A percentile compares a stretch with the other conserved stretches of the same genome.
phyloP scores from a whole-genome alignment of 2,888 invertebrate species.

The Romanomermis culicivorax region DNA sequence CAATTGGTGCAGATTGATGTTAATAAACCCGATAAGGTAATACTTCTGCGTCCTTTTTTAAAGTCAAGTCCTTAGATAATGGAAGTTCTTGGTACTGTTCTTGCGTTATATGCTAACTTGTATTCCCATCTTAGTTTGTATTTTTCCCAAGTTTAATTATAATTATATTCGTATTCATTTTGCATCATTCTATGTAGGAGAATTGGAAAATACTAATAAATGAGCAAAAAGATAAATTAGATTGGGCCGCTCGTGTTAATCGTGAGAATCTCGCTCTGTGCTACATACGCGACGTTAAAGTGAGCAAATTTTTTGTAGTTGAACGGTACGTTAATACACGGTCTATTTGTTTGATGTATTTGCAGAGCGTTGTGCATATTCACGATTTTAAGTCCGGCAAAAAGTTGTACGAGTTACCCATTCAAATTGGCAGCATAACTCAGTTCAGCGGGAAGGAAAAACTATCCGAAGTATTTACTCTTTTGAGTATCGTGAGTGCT shows the following conservation, averaged over 20 bases:
- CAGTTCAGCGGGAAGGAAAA: slow-evolving; percentile 58
- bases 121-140: background rate
- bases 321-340: background rate
- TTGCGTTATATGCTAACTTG: slow-evolving; percentile 8
- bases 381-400: slow-evolving; percentile 51
- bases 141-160: slow-evolving; percentile 39
- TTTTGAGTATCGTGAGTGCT: no score
- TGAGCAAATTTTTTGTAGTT: slow-evolving; percentile 24
- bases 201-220: slow-evolving; percentile 62
- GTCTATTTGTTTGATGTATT: background rate
- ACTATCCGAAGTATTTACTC: slow-evolving; percentile 15
- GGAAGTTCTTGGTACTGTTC: no score
- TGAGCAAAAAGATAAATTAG: slow-evolving; percentile 62
- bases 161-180: no score
- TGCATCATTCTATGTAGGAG: slow-evolving; percentile 34
- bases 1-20: slow-evolving; percentile 53
- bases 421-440: slow-evolving; percentile 65
- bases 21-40: slow-evolving; percentile 28
- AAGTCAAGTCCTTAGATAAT: no score
- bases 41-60: no score
- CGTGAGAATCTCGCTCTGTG: slow-evolving; percentile 61
- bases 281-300: slow-evolving; percentile 84
- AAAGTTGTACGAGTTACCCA: slow-evolving; percentile 47
- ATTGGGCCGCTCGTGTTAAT: slow-evolving; percentile 65
- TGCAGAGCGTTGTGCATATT: slow-evolving; percentile 58